Evolutionary conservation across 2,888 invertebrate genomes (phyloP).

Genomic region (Apotomis betuletana): DNA sequence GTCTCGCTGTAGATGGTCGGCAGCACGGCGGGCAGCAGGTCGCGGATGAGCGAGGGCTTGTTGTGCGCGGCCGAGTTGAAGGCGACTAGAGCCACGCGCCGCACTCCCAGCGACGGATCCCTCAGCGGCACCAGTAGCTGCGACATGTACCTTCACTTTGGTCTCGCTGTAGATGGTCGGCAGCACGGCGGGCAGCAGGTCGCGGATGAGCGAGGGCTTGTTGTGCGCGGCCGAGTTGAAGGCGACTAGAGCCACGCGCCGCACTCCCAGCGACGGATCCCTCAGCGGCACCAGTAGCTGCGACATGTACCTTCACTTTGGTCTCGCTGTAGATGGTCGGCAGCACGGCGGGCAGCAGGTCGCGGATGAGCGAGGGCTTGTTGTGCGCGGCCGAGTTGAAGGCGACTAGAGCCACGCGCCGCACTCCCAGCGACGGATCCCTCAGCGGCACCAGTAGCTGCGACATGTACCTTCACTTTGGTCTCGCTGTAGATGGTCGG

Average conservation of each 20-base stretch:
- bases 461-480: slow-evolving; percentile 92
- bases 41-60: slow-evolving; percentile 95
- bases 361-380: slow-evolving; percentile 97
- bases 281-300: slow-evolving; percentile 92
- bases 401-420: slow-evolving; percentile 97
- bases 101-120: slow-evolving; percentile 92
- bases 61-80: slow-evolving; percentile 99
- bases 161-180: slow-evolving; percentile 98
- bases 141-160: slow-evolving; percentile 89
- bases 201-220: slow-evolving; percentile 95
- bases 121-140: slow-evolving; percentile 77
- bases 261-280: slow-evolving; percentile 92
- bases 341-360: slow-evolving; percentile 93
- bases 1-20: slow-evolving; percentile 98
- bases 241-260: slow-evolving; percentile 97
- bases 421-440: slow-evolving; percentile 96
- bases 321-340: slow-evolving; percentile 98
- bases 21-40: slow-evolving; percentile 93
- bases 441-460: slow-evolving; percentile 93
- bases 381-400: slow-evolving; percentile 99
- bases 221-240: slow-evolving; percentile 99
- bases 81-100: slow-evolving; percentile 97
- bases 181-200: slow-evolving; percentile 93
- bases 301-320: slow-evolving; percentile 92
- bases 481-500: slow-evolving; percentile 98